Conservation (phyloP, 2,113 vertebrate species). For the Xiphophorus maculatus region DNA sequence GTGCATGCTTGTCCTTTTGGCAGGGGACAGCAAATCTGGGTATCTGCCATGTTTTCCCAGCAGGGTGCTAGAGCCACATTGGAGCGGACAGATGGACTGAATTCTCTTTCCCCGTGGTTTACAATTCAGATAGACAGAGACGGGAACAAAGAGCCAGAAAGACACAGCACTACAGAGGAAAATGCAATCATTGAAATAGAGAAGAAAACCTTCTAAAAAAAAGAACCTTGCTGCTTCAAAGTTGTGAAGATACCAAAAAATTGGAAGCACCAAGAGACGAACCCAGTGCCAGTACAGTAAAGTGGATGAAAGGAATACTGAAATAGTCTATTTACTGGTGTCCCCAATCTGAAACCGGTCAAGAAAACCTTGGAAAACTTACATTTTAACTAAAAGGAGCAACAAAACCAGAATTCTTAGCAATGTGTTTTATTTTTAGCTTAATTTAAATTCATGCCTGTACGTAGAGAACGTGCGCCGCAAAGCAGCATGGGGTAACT, state of each 20-base stretch:
- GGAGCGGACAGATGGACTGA: constrained; percentile 76
- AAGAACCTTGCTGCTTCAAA: constrained; percentile 56
- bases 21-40: constrained; percentile 61
- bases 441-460: constrained; percentile 34
- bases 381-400: background rate
- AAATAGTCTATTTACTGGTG: constrained; percentile 59
- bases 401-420: background rate
- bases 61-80: constrained; percentile 58
- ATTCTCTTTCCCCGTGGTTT: constrained; percentile 65
- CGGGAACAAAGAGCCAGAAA: constrained; percentile 58
- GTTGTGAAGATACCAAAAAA: constrained; percentile 62
- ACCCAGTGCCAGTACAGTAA: constrained; percentile 50
- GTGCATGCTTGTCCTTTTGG: constrained; percentile 54
- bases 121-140: constrained; percentile 62
- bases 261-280: constrained; percentile 52
- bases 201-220: constrained; percentile 47
- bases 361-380: background rate
- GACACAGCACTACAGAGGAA: constrained; percentile 55
- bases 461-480: constrained; percentile 12
- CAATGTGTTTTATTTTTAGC: background rate
- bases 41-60: constrained; percentile 69
- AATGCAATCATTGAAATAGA: constrained; percentile 64
- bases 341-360: constrained; percentile 33
- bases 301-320: constrained; percentile 55
- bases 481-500: constrained; percentile 25